Base-by-base conservation (phyloP, 2,888 invertebrate genomes). In the Maniola hyperantus region DNA sequence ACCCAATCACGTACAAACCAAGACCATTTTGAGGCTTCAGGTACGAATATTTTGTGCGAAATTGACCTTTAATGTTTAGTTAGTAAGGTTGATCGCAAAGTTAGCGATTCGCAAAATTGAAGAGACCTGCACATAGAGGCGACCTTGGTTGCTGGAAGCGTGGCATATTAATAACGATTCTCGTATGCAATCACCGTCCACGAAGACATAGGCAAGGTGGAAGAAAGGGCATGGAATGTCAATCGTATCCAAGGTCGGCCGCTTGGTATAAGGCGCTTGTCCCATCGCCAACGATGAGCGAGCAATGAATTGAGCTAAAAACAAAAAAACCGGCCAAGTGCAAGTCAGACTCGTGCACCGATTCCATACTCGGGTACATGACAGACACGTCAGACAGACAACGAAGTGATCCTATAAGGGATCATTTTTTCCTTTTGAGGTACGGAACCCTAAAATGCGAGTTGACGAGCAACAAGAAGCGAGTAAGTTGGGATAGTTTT, bases 211-310 rank as follows among this genome's bases (percentile, higher is more conserved):
- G 83, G 76, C 83, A 85, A 84, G 87, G 87, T 89, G 88, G 91
- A 90, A 88, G 91, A 91, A 91, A 91, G 90, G 90, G 87, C 91
- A 89, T 84, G 88, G 88, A 84, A 88, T 89, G 88, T 84, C 84
- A 87, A 82, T 75, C 79, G 79, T 68, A 67, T 69, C 79, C 88
- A 89, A 91, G 89, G 90, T 81, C 85, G 74, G 72, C 83, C 77
- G 73, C 80, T 80, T 72, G 33, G 76, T 83, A 34, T 36, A 57
- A 15, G 6, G 44, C 11, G 1, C 26, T 26, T 26, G 26, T 26
- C 4, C 26, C 4, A 26, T 2, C 26, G 4, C 26, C 4, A 4
- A 26, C 26, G 26, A 26, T 26, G 26, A 26, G 26, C 26, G 26
- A 26, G 4, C 1, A 26, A 26, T 4, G 26, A 26, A 4, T 2